These are phyloP conservation scores for Grantiella picta DNA, from an alignment of 2,113 vertebrate species.

Conservation along the genomic window DNA sequence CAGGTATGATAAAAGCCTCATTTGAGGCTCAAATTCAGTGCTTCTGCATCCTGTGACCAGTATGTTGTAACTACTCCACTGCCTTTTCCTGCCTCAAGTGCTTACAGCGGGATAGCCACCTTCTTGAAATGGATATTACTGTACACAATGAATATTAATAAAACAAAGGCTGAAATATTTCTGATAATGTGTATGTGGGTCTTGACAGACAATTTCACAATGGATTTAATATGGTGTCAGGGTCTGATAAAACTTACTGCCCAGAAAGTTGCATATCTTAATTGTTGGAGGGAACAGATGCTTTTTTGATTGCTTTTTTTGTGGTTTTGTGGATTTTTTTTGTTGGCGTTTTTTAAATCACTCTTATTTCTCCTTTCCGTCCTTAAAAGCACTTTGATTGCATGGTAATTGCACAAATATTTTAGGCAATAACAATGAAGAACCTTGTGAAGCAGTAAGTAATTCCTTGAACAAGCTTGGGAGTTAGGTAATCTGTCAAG, in stretches of 20 bases:
- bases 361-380: not conserved
- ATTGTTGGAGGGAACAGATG: not conserved
- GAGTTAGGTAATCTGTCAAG: not conserved
- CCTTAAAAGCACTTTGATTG: not conserved
- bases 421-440: not conserved
- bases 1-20: not conserved
- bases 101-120: not conserved
- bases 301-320: not conserved
- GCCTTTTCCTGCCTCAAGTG: not conserved
- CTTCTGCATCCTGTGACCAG: not conserved
- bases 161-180: not conserved
- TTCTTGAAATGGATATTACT: not conserved
- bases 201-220: not conserved
- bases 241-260: not conserved
- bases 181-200: not conserved
- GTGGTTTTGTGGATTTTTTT: not conserved
- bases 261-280: not conserved
- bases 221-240: not conserved
- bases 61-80: not conserved
- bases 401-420: not conserved
- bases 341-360: fast-evolving
- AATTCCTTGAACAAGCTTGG: not conserved
- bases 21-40: not conserved
- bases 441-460: not conserved
- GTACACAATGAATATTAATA: not conserved